These are phyloP conservation scores for Pristionchus fissidentatus DNA, from an alignment of 2,888 invertebrate genomes.

Conservation along the genomic window DNA sequence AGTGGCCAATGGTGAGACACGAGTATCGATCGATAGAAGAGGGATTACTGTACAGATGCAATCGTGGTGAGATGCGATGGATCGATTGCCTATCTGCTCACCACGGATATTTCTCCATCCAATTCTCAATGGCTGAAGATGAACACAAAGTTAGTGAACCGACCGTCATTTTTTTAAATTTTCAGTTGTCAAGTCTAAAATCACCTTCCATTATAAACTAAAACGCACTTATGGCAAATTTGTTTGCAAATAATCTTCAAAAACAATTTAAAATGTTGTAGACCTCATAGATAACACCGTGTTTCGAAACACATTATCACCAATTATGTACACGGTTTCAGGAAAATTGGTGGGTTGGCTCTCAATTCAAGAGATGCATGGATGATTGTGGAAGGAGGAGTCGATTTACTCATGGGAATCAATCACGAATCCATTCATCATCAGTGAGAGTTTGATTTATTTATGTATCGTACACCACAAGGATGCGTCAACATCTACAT, in stretches of 20 bases:
- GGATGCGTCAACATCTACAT: too few relatives aligned
- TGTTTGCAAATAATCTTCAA: too few relatives aligned
- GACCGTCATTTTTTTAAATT: background rate
- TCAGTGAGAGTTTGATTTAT: background rate
- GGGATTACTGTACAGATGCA: background rate
- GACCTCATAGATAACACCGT: too few relatives aligned
- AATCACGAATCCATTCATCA: conserved; percentile 1
- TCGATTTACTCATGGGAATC: conserved; percentile 16
- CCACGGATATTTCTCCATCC: conserved; percentile 32
- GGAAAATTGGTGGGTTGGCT: background rate
- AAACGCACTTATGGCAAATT: too few relatives aligned
- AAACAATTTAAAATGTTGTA: too few relatives aligned
- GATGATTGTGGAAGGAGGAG: conserved; percentile 46
- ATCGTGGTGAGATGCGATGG: background rate
- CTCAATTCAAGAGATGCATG: conserved; percentile 21
- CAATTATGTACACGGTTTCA: too few relatives aligned
- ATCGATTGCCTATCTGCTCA: background rate
- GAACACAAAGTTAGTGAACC: background rate
- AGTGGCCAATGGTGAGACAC: background rate
- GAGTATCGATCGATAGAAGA: background rate
- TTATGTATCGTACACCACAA: too few relatives aligned
- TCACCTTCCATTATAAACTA: too few relatives aligned
- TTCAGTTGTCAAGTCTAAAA: background rate
- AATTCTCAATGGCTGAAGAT: conserved; percentile 31
- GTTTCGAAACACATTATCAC: too few relatives aligned